Conservation (phyloP, 2,888 invertebrate genomes). For the Eupithecia tripunctaria region DNA sequence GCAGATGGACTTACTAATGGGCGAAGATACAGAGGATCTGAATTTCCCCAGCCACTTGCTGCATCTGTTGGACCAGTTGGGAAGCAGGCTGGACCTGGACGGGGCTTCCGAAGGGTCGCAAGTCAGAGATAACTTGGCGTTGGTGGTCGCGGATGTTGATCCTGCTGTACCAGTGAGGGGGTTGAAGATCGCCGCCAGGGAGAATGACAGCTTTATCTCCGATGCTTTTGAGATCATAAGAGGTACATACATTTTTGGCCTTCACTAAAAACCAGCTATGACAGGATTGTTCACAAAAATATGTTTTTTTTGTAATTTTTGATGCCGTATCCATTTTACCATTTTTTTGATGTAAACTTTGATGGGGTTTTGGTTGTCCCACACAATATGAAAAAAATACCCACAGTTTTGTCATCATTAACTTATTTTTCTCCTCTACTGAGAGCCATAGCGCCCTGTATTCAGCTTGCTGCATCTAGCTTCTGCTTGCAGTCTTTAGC, state of each 20-base stretch:
- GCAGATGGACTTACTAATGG: slow-evolving; percentile 69
- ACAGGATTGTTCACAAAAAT: too few relatives aligned
- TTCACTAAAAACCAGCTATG: neutral
- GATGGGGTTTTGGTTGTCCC: too few relatives aligned
- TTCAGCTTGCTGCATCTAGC: too few relatives aligned
- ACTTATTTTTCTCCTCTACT: too few relatives aligned
- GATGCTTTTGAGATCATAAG: slow-evolving; percentile 66
- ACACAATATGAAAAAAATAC: too few relatives aligned
- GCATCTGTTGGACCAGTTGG: slow-evolving; percentile 68
- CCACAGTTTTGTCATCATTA: neutral
- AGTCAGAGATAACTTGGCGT: slow-evolving; percentile 66
- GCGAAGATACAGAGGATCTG: slow-evolving; percentile 52
- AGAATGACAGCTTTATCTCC: slow-evolving; percentile 56
- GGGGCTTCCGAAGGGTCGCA: slow-evolving; percentile 54
- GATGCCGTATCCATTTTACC: too few relatives aligned
- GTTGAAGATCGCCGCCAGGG: slow-evolving; percentile 57
- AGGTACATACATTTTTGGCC: slow-evolving; percentile 53
- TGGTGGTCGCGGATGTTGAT: slow-evolving; percentile 66
- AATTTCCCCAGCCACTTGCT: slow-evolving; percentile 68
- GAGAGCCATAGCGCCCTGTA: too few relatives aligned
- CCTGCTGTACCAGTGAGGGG: slow-evolving; percentile 65
- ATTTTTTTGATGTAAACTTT: too few relatives aligned
- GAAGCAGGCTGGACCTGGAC: slow-evolving; percentile 61
- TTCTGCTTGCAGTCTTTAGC: too few relatives aligned
- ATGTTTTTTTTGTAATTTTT: too few relatives aligned